These are phyloP conservation scores for Hermetia illucens DNA, from an alignment of 1,140 invertebrate genomes.

Conservation along the genomic window DNA sequence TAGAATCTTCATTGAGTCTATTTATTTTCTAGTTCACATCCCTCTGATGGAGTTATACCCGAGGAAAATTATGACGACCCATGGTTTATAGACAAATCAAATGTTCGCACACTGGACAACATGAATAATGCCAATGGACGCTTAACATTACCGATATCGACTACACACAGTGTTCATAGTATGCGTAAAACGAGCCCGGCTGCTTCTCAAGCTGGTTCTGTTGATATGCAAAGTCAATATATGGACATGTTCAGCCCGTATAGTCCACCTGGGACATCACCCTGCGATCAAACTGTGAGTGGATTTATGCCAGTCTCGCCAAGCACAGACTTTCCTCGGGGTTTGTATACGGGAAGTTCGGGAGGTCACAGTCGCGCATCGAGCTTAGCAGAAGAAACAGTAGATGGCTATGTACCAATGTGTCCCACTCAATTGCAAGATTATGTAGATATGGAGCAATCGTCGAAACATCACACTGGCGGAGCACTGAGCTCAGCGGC, in stretches of 20 bases:
- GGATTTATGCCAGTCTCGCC: constrained; percentile 15
- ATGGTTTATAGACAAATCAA: constrained; percentile 8
- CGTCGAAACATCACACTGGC: constrained; percentile 18
- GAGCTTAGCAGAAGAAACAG: constrained; percentile 15
- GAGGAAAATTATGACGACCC: constrained; percentile 44
- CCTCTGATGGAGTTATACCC: constrained; percentile 31
- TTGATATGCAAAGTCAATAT: neutral
- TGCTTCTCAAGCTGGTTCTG: neutral
- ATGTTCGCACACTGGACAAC: neutral
- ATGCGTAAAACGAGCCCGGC: constrained; percentile 2
- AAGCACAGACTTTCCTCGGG: constrained; percentile 10
- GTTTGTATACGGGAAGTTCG: constrained; percentile 18
- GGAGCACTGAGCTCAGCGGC: constrained; percentile 40
- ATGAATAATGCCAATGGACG: neutral
- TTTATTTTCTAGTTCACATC: constrained; percentile 1
- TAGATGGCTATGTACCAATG: constrained; percentile 50
- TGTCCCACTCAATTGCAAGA: constrained; percentile 33
- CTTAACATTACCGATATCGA: neutral
- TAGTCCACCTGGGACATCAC: constrained; percentile 6
- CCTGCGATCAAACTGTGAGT: constrained; percentile 5
- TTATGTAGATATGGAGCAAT: constrained; percentile 48
- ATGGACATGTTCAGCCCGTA: constrained; percentile 5
- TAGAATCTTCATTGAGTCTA: too few relatives aligned
- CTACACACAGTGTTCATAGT: too few relatives aligned
- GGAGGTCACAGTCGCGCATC: constrained; percentile 15